Conservation (phyloP, 1,140 invertebrate genomes). For the Polypedilum vanderplanki region DNA sequence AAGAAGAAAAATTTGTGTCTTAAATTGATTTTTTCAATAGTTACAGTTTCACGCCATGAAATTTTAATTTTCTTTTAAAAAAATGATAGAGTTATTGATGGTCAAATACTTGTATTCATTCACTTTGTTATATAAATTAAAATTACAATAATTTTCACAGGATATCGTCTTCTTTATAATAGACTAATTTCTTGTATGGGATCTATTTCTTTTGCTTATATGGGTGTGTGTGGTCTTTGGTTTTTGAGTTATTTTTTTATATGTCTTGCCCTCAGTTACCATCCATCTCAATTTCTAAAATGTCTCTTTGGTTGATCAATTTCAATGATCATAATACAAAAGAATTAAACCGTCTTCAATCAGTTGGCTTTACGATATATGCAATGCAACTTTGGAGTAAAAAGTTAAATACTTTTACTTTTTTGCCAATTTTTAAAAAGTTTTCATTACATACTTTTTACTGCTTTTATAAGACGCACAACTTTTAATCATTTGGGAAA, state of each 20-base stretch:
- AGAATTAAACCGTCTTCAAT: neutral
- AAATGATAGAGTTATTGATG: neutral
- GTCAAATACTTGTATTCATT: neutral
- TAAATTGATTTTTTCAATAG: neutral
- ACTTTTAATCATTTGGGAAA: neutral
- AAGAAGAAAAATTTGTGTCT: neutral
- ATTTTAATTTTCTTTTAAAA: neutral
- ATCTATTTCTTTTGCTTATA: no score
- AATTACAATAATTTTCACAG: neutral
- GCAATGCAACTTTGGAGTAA: neutral
- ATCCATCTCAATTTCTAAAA: neutral
- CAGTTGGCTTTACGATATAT: neutral
- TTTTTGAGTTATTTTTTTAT: neutral
- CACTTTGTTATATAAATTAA: neutral
- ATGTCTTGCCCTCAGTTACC: neutral
- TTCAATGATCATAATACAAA: constrained; percentile 8
- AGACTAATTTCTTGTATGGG: no score
- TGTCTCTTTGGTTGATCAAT: neutral
- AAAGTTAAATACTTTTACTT: constrained; percentile 4
- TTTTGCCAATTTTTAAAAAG: neutral
- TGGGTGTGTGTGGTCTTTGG: no score
- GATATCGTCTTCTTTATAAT: neutral
- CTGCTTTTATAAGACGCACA: neutral
- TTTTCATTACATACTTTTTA: neutral
- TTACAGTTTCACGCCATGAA: neutral